These are phyloP conservation scores for Eueremaeus valkanovi DNA, from an alignment of 2,888 invertebrate species.

Conservation along the genomic window DNA sequence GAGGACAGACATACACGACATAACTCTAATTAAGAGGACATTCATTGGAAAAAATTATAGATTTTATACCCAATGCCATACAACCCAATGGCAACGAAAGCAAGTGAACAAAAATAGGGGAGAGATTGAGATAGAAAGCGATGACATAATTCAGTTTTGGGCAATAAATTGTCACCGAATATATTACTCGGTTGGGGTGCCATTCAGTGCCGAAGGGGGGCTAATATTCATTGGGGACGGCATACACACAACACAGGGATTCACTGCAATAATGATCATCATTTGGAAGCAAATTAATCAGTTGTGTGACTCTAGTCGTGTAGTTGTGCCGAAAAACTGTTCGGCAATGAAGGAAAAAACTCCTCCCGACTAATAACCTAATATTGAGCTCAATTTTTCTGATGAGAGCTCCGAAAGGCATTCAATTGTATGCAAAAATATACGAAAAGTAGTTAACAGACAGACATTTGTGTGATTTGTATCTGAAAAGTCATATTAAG, in stretches of 20 bases:
- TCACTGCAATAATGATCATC: constrained; percentile 14
- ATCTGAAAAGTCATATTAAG: no score
- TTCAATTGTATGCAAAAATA: neutral
- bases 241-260: neutral
- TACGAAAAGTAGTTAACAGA: neutral
- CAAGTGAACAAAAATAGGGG: neutral
- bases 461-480: neutral
- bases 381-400: neutral
- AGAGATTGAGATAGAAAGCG: neutral
- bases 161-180: constrained; percentile 29
- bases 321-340: no score
- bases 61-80: no score
- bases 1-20: neutral
- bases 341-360: neutral
- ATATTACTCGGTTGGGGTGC: constrained; percentile 29
- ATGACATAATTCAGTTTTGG: constrained; percentile 30
- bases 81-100: neutral
- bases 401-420: neutral
- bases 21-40: constrained; percentile 11
- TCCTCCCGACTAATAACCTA: constrained; percentile 5
- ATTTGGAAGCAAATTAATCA: constrained; percentile 24
- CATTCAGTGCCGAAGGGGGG: constrained; percentile 12
- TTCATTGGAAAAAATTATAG: neutral
- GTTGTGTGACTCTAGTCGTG: neutral
- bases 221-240: constrained; percentile 20